Evolutionary conservation across 1,140 invertebrate genomes (phyloP).

Genomic region (Acromyrmex heyeri): DNA sequence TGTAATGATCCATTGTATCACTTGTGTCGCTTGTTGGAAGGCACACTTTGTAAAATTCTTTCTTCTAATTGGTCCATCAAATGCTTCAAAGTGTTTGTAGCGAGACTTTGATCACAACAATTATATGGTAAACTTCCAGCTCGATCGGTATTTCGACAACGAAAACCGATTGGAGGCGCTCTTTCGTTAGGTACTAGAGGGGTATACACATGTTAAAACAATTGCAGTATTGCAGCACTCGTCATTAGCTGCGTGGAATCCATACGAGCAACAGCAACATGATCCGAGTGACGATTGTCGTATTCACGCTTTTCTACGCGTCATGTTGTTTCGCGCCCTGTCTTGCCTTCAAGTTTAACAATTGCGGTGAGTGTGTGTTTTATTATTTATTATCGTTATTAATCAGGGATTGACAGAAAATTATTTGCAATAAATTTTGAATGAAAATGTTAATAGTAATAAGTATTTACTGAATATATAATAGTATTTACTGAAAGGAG

Average conservation of each 20-base stretch:
- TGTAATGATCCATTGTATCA: no score
- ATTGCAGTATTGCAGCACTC: background rate
- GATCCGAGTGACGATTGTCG: background rate
- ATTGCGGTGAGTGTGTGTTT: constrained; percentile 74
- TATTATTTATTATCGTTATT: background rate
- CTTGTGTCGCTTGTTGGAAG: no score
- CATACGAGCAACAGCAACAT: constrained; percentile 41
- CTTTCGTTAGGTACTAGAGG: background rate
- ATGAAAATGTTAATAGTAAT: background rate
- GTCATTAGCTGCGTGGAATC: constrained; percentile 26
- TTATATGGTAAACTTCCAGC: background rate
- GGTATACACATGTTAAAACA: background rate
- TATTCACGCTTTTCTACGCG: constrained; percentile 20
- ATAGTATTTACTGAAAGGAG: background rate
- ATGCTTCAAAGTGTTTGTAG: no score
- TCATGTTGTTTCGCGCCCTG: constrained; percentile 15
- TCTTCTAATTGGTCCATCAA: no score
- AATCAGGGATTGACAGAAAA: background rate
- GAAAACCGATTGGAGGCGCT: background rate
- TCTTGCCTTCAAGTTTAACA: constrained; percentile 21
- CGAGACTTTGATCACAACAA: no score
- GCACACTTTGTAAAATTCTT: no score
- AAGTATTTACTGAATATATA: background rate
- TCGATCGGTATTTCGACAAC: background rate
- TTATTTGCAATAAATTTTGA: background rate